Percentiles rank a stretch among this genome's conserved stretches.
Evolutionary conservation across 2,797 vertebrate species (phyloP).

Genomic region (Gambelia wislizenii): DNA sequence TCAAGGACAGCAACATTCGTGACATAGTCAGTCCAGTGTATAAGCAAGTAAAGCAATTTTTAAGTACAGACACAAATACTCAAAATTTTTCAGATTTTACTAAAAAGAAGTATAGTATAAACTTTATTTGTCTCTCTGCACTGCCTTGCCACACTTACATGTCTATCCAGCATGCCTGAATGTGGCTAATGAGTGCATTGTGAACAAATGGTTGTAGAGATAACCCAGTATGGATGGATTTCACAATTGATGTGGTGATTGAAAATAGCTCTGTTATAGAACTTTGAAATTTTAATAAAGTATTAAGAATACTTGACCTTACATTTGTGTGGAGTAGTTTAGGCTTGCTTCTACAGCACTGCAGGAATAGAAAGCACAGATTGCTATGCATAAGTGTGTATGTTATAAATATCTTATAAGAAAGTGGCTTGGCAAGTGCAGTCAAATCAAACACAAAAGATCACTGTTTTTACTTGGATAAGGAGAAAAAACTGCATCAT

Average conservation of each 20-base stretch:
- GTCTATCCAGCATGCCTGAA: background rate
- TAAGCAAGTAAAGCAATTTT: background rate
- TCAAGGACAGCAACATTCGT: too few species aligned
- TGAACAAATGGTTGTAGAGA: background rate
- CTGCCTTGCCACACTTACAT: too few species aligned
- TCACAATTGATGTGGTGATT: conserved; percentile 27
- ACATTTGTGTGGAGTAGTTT: background rate
- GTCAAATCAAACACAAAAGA: conserved; percentile 17
- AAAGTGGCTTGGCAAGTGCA: conserved; percentile 28
- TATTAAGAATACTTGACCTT: background rate
- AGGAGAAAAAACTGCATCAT: background rate
- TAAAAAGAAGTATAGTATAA: too few species aligned
- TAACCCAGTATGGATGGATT: conserved; percentile 30
- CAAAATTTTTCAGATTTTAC: background rate
- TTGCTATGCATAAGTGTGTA: background rate
- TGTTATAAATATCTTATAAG: conserved; percentile 10
- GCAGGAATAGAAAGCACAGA: background rate
- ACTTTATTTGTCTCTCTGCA: too few species aligned
- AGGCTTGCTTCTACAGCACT: background rate
- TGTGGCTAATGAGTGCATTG: background rate
- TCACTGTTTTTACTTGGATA: conserved; percentile 14
- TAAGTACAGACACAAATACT: background rate
- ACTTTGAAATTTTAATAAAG: background rate
- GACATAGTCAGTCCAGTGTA: too few species aligned
- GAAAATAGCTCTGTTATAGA: background rate